Percentiles rank a stretch among this genome's conserved stretches.
phyloP scores from a whole-genome alignment of 2,113 vertebrate species.

The Merops nubicus region DNA sequence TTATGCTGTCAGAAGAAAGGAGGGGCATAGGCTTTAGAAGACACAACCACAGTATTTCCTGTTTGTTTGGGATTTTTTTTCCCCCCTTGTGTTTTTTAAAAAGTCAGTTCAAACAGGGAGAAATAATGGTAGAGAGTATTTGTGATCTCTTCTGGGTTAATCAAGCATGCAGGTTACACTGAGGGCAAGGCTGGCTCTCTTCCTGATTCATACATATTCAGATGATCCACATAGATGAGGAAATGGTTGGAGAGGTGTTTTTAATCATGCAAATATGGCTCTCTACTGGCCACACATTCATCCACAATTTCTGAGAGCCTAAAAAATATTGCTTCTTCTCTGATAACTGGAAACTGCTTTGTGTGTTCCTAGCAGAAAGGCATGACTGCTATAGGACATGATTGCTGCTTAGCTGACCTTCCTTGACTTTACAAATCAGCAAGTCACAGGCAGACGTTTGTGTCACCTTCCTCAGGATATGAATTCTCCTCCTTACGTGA shows the following conservation, averaged over 20 bases:
- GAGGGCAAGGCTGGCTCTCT: background rate
- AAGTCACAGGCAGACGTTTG: background rate
- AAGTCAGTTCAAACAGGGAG: background rate
- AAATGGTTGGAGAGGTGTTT: background rate
- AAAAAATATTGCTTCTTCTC: background rate
- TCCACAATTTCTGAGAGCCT: background rate
- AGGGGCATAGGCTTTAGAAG: background rate
- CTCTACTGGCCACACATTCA: background rate
- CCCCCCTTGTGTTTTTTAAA: fast-evolving
- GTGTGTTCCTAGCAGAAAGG: background rate
- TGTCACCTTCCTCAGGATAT: background rate
- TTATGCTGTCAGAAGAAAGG: background rate
- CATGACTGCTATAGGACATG: background rate
- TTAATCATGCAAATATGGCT: background rate
- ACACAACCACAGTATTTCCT: background rate
- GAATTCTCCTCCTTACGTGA: background rate
- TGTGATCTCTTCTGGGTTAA: background rate
- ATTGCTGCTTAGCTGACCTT: background rate
- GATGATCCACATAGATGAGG: background rate
- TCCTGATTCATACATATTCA: background rate
- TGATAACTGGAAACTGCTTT: background rate
- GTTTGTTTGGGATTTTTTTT: background rate
- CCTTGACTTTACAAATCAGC: background rate
- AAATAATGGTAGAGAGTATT: background rate
- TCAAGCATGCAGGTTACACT: background rate